Conservation (phyloP, 2,797 vertebrate genomes). For the Myotis daubentonii region DNA sequence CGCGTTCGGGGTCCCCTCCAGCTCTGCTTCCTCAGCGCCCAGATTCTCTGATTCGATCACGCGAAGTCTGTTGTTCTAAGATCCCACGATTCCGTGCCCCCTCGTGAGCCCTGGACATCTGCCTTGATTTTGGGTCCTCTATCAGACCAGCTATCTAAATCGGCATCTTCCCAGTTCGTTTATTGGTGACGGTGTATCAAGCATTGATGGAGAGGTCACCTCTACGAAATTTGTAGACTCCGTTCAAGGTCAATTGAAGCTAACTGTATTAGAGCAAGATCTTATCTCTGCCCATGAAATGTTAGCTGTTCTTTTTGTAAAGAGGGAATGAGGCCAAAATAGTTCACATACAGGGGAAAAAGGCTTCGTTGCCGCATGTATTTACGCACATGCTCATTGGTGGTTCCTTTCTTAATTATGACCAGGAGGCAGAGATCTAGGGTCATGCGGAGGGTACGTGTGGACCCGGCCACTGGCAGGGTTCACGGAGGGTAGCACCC, state of each 20-base stretch:
- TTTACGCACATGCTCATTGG: conserved; percentile 30
- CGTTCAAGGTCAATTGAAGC: conserved; percentile 81
- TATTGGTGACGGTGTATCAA: conserved; percentile 70
- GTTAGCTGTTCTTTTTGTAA: conserved; percentile 67
- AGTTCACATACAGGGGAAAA: conserved; percentile 58
- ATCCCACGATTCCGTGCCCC: background rate
- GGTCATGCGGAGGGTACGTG: conserved; percentile 56
- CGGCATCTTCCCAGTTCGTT: conserved; percentile 79
- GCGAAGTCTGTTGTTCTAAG: conserved; percentile 60
- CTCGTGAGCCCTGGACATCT: conserved; percentile 64
- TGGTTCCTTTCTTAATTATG: conserved; percentile 70
- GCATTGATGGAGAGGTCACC: conserved; percentile 77
- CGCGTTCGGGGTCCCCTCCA: background rate
- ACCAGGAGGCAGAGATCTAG: conserved; percentile 64
- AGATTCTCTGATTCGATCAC: background rate
- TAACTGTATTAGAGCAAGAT: conserved; percentile 81
- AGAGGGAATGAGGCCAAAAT: conserved; percentile 72
- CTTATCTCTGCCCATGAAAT: conserved; percentile 77
- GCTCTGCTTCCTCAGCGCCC: background rate
- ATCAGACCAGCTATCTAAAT: conserved; percentile 72
- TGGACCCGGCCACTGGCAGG: background rate
- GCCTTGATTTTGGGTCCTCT: conserved; percentile 75
- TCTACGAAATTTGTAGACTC: conserved; percentile 81
- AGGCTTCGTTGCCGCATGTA: background rate
- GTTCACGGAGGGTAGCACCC: conserved; percentile 16